phyloP scores from a whole-genome alignment of 2,888 invertebrate species.

The Hedychridium roseum region DNA sequence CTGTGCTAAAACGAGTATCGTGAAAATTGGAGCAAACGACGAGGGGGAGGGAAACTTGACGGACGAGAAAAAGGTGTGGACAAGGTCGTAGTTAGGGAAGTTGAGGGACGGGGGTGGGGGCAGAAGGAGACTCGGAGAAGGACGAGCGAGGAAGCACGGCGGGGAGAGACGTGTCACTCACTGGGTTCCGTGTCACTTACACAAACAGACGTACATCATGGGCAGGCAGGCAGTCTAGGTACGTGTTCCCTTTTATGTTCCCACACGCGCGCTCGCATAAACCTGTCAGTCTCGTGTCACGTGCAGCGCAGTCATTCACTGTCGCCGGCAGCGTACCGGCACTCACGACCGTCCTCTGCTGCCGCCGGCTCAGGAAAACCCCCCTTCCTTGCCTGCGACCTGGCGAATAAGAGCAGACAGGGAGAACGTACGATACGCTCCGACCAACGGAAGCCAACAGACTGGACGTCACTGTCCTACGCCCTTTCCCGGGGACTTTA shows the following conservation, averaged over 20 bases:
- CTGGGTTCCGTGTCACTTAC: slow-evolving; percentile 62
- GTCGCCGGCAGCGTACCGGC: slow-evolving; percentile 56
- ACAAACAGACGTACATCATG: slow-evolving; percentile 63
- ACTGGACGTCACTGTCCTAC: no score
- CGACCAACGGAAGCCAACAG: no score
- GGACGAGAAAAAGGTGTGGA: no score
- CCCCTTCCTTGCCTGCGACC: slow-evolving; percentile 8
- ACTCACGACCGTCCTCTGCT: slow-evolving; percentile 37
- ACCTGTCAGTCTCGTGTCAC: slow-evolving; percentile 64
- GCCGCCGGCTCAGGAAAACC: slow-evolving; percentile 28
- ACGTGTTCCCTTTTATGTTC: slow-evolving; percentile 61
- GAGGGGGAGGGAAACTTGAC: not conserved
- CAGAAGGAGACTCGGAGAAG: slow-evolving; percentile 2
- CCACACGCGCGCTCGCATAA: slow-evolving; percentile 61
- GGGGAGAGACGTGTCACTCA: slow-evolving; percentile 59
- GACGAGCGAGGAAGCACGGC: slow-evolving; percentile 2
- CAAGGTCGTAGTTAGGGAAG: no score
- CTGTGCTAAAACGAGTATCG: slow-evolving; percentile 24
- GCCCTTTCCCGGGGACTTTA: no score
- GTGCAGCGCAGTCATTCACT: slow-evolving; percentile 62
- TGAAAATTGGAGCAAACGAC: not conserved
- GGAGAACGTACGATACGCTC: no score
- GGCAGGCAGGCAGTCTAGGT: slow-evolving; percentile 51
- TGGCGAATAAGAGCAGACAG: no score
- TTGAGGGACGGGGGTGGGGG: slow-evolving; percentile 7